phyloP scores from a whole-genome alignment of 2,113 vertebrate genomes.

The Etia nguti region DNA sequence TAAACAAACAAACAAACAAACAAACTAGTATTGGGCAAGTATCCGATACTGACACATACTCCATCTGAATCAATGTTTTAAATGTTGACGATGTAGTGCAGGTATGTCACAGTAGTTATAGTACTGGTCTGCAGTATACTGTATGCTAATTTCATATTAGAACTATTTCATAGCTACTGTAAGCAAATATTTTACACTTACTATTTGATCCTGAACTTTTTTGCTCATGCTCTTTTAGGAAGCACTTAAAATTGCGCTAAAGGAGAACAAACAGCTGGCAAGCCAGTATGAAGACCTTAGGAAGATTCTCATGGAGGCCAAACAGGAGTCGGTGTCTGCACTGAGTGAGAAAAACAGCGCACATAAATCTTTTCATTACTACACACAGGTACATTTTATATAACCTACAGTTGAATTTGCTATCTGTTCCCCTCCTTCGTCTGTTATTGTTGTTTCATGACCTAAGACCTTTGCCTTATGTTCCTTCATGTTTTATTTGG shows the following conservation, averaged over 20 bases:
- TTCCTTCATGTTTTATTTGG: background rate
- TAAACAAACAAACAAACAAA: background rate
- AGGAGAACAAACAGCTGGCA: slow-evolving; percentile 55
- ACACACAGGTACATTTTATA: slow-evolving; percentile 55
- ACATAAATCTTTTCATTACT: slow-evolving; percentile 36
- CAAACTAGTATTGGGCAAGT: background rate
- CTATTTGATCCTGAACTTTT: background rate
- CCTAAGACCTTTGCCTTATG: background rate
- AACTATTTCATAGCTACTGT: background rate
- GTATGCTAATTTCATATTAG: background rate
- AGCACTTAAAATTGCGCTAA: slow-evolving; percentile 20
- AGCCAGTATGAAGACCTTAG: slow-evolving; percentile 37
- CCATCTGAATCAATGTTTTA: background rate
- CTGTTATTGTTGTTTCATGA: background rate
- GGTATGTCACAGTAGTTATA: background rate
- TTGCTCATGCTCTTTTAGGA: slow-evolving; percentile 29
- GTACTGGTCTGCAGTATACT: background rate
- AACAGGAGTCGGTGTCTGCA: slow-evolving; percentile 27
- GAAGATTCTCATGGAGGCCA: slow-evolving; percentile 49
- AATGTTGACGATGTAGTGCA: background rate
- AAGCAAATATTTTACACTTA: background rate
- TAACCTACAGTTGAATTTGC: background rate
- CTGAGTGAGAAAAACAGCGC: slow-evolving; percentile 35
- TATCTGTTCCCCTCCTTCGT: background rate
- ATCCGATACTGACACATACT: background rate